These are phyloP conservation scores for Poeciliopsis infans DNA, from an alignment of 2,797 vertebrate genomes.

Conservation along the genomic window DNA sequence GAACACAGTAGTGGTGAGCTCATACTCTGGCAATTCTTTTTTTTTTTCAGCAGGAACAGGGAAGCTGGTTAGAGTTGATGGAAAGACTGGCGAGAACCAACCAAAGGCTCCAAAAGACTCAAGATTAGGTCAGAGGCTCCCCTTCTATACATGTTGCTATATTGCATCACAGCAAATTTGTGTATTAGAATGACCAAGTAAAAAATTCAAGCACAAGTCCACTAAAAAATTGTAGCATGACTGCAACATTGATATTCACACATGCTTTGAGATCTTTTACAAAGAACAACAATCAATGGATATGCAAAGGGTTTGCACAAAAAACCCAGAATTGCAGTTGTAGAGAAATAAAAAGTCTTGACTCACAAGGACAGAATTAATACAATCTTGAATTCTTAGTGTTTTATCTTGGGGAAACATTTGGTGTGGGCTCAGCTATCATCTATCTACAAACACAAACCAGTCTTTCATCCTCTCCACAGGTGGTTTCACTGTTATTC, in stretches of 20 bases:
- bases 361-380: background rate
- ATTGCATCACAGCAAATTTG: background rate
- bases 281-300: background rate
- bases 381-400: background rate
- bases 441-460: background rate
- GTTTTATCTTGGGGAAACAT: background rate
- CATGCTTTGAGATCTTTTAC: background rate
- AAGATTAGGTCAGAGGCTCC: background rate
- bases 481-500: background rate
- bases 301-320: background rate
- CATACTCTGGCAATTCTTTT: background rate
- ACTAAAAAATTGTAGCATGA: background rate
- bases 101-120: background rate
- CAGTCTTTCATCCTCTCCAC: background rate
- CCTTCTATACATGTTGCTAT: background rate
- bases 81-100: too few species aligned
- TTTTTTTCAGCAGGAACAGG: background rate
- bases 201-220: background rate
- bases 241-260: background rate
- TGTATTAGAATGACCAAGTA: background rate
- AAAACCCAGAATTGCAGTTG: background rate
- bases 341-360: background rate
- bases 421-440: background rate
- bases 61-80: background rate
- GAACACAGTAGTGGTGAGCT: background rate